Base-by-base conservation (phyloP, 2,797 vertebrate species). In the Rousettus madagascariensis region DNA sequence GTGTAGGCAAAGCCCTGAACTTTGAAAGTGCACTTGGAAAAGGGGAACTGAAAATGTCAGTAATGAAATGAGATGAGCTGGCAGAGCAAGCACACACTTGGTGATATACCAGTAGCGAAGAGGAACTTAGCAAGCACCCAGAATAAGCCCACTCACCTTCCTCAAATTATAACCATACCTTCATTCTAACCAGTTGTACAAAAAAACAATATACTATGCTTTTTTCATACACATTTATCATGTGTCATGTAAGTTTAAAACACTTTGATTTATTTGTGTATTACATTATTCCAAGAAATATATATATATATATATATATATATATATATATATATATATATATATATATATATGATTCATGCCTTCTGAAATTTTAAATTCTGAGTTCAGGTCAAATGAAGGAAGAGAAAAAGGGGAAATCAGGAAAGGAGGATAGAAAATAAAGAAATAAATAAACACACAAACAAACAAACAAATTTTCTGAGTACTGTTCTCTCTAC, bases 1-100 rank as follows among this genome's bases (percentile, higher is more conserved):
- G 2, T 77, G 55, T 26, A 87, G 33, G 66, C 33, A 86, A 87
- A 93, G 49, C 63, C 59, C 53, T 61, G 43, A 93, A 86, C 13
- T 94, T 93, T 28, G 22, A 92, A 84, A 82, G 55, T 71, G 33
- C 72, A 38, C 53, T 91, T 87, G 59, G 53, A 80, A 83, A 85
- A 68, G 16, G 10, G 17, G 72, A 93, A 94, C 19, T 87, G 80
- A 94, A 96, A 95, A 72, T 59, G 77, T 72, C 49, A 90, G 49
- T 71, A 84, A 94, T 80, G 86, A 91, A 74, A 89, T 51, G 65
- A 86, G 72, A 90, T n/a, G 15, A 83, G 59, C n/a, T 96, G 72
- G 28, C n/a, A 55, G 36, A 51, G 20, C 7, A 72, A 68, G 46
- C 41, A 46, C 68, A 63, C 0, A 0, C 53, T 61, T 26, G 30